These are phyloP conservation scores for Isoperla grammatica DNA, from an alignment of 2,888 invertebrate species.

Conservation along the genomic window DNA sequence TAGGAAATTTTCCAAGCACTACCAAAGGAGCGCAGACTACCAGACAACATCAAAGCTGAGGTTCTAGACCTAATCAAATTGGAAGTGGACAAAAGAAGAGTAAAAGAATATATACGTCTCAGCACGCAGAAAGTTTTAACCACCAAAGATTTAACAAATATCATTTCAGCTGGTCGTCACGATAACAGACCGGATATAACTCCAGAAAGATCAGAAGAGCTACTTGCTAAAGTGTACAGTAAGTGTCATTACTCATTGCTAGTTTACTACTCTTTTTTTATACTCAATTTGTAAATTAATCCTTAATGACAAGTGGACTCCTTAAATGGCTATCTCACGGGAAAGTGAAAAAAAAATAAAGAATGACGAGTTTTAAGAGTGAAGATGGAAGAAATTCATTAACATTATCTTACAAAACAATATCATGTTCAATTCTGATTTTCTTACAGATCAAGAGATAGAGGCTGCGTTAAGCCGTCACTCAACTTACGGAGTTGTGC, in stretches of 20 bases:
- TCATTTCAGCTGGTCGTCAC: neutral
- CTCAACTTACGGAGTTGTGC: no score
- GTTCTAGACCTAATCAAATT: constrained; percentile 11
- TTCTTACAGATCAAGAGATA: no score
- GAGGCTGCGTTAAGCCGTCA: no score
- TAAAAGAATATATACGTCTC: constrained; percentile 4
- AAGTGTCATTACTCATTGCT: neutral
- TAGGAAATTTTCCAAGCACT: constrained; percentile 11
- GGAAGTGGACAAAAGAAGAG: constrained; percentile 7
- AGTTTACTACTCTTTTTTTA: no score
- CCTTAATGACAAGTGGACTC: no score
- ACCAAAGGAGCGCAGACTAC: constrained; percentile 8
- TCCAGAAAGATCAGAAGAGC: constrained; percentile 4
- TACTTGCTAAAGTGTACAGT: constrained; percentile 8
- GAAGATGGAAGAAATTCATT: no score
- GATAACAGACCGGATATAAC: constrained; percentile 10
- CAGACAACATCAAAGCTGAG: constrained; percentile 6
- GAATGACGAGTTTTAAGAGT: no score
- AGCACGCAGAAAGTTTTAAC: constrained; percentile 7
- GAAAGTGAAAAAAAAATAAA: no score
- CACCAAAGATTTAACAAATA: constrained; percentile 9
- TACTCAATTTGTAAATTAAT: no score
- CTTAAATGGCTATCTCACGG: no score
- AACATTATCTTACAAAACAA: no score
- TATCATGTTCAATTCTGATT: no score